Evolutionary conservation across 2,797 vertebrate species (phyloP), one percentile per base, ranked within the genome.

Genomic region (Sebastes kiyomatsui): DNA sequence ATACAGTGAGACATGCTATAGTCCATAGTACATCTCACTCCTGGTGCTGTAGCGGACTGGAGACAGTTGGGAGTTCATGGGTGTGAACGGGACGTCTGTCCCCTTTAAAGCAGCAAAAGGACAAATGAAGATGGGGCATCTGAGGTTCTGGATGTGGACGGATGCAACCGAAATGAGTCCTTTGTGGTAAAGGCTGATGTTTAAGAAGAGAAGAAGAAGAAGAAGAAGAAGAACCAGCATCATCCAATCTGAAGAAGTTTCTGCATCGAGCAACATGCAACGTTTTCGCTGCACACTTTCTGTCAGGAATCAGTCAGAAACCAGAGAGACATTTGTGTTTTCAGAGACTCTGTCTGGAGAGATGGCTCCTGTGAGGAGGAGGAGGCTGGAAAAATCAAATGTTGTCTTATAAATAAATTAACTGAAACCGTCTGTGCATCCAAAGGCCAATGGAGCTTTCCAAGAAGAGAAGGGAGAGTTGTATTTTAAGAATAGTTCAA

Each of bases 21-120:
- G 16, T 61, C 28, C 75, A 67, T 20, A 67, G 80, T 78, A 79
- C 77, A 11, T 67, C 62, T 76, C 18, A 52, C 27, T 78, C 4
- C 27, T 71, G 52, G 33, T 42, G 77, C 67, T 65, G 66, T 20
- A n/a, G 68, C 11, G 1, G 28, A 28, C 38, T 3, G 23, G 25
- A 69, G 46, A 46, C 77, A 56, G 49, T 30, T 54, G 16, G 3
- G 46, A 49, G 46, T 20, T 23, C 4, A 10, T 52, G 46, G 7
- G 46, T 49, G 46, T 49, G 46, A 49, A 49, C 46, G 18, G 46
- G 22, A 46, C 18, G 20, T 72, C 42, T 13, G 18, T 35, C 67
- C 11, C 5, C 56, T 58, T 60, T n/a, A 54, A 12, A 38, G 46
- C 59, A 42, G 38, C 38, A 30, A 27, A 28, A 25, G 52, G 60